These are phyloP conservation scores for Fragariocoptes setiger DNA, from an alignment of 1,140 invertebrate species.

Conservation along the genomic window DNA sequence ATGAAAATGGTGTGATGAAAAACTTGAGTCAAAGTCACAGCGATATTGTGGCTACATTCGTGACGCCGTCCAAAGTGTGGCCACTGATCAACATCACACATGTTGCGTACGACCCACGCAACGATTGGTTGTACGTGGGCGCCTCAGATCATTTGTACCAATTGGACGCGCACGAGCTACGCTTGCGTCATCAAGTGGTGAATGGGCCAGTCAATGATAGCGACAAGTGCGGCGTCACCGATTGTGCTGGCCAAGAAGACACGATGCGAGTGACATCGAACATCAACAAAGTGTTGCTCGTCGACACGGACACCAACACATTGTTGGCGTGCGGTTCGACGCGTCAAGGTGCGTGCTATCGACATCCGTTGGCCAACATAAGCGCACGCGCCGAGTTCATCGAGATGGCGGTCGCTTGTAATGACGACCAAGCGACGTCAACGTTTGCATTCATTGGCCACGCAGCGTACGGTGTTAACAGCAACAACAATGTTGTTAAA, in stretches of 20 bases:
- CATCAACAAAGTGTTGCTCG: constrained; percentile 61
- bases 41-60: background rate
- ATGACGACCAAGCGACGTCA: constrained; percentile 56
- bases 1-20: background rate
- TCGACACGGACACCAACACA: constrained; percentile 41
- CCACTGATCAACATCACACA: constrained; percentile 19
- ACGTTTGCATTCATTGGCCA: constrained; percentile 79
- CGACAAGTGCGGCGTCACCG: constrained; percentile 47
- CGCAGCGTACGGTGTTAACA: constrained; percentile 35
- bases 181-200: constrained; percentile 27
- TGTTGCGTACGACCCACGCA: constrained; percentile 25
- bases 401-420: constrained; percentile 50
- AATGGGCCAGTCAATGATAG: constrained; percentile 49
- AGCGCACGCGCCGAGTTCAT: constrained; percentile 36
- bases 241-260: constrained; percentile 23
- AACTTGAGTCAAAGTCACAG: background rate
- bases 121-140: constrained; percentile 34
- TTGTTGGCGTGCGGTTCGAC: constrained; percentile 62
- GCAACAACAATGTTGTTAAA: background rate
- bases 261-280: constrained; percentile 35
- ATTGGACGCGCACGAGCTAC: constrained; percentile 31
- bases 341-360: constrained; percentile 51
- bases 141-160: constrained; percentile 52
- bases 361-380: constrained; percentile 40
- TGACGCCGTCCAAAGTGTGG: background rate